Evolutionary conservation across 2,113 vertebrate genomes (phyloP), one percentile per base, ranked within the genome.

Genomic region (Taxidea taxus): DNA sequence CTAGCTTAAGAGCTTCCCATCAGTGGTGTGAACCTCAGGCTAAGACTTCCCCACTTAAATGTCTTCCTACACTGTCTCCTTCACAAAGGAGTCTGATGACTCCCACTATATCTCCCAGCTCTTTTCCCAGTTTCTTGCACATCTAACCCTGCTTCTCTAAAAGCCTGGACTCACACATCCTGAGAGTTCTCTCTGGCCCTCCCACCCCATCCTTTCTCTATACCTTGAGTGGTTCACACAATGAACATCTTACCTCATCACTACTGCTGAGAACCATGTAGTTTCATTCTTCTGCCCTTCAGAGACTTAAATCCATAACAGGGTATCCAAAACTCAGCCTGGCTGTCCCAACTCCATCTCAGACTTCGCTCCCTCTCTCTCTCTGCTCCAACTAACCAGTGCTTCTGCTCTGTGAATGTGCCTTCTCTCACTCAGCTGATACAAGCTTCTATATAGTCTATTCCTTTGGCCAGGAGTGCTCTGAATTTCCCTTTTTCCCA

Each of bases 1-100:
- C 12, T 20, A 72, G 60, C 23, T 78, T 80, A 58, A 88, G 37
- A 87, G 1, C 23, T 15, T 27, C 29, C 47, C 21, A 37, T 68
- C 3, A 25, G 15, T 70, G 5, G 20, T 29, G 9, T 15, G 37
- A 58, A 23, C 12, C 18, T 0, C 20, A 25, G 3, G 42, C 14
- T 87, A 54, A 62, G 64, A 49, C 10, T 39, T 62, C 20, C 10
- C 2, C 29, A n/a, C 7, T 34, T 25, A 47, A 20, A n/a, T 44
- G 7, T 44, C 15, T 88, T 77, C 23, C 14, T 72, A 60, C 8
- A 9, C 2, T 64, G 12, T 87, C 6, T 85, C 34, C 2, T 1
- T 66, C 56, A 91, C n/a, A 54, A 47, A 56, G 54, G 10, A 3
- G 11, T 6, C 23, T 51, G 13, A 3, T 54, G 14, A 54, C 37